phyloP scores from a whole-genome alignment of 2,888 invertebrate genomes.

The Willowsia nigromaculata region DNA sequence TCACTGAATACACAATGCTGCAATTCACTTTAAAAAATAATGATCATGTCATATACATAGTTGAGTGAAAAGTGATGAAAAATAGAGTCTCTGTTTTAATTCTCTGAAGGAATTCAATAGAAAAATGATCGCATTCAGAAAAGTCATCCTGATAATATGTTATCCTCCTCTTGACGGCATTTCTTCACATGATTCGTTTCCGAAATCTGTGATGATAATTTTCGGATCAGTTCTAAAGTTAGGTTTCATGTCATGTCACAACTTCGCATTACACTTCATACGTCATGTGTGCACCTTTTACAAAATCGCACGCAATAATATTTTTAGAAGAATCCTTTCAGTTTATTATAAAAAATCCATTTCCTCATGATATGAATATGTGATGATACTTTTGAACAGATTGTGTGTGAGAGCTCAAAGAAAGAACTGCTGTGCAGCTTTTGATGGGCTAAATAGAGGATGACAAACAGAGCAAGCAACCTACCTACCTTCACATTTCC shows the following conservation, averaged over 20 bases:
- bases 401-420: too few relatives aligned
- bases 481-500: not conserved
- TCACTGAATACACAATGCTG: not conserved
- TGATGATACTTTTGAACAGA: too few relatives aligned
- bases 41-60: not conserved
- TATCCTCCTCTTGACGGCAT: slow-evolving; percentile 22
- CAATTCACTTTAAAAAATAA: slow-evolving; percentile 13
- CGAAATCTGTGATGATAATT: not conserved
- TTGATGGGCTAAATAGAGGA: not conserved
- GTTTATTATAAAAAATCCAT: too few relatives aligned
- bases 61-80: not conserved
- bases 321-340: too few relatives aligned
- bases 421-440: too few relatives aligned
- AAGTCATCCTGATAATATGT: not conserved
- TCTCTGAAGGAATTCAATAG: not conserved
- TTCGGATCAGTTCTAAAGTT: slow-evolving; percentile 35
- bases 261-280: not conserved
- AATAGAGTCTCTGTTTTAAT: not conserved
- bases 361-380: too few relatives aligned
- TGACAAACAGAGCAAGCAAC: not conserved
- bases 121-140: not conserved
- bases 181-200: not conserved
- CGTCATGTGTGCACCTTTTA: too few relatives aligned
- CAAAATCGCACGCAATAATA: too few relatives aligned
- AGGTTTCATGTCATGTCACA: slow-evolving; percentile 26